Evolutionary conservation across 1,140 invertebrate species (phyloP).

Genomic region (Caenorhabditis remanei): DNA sequence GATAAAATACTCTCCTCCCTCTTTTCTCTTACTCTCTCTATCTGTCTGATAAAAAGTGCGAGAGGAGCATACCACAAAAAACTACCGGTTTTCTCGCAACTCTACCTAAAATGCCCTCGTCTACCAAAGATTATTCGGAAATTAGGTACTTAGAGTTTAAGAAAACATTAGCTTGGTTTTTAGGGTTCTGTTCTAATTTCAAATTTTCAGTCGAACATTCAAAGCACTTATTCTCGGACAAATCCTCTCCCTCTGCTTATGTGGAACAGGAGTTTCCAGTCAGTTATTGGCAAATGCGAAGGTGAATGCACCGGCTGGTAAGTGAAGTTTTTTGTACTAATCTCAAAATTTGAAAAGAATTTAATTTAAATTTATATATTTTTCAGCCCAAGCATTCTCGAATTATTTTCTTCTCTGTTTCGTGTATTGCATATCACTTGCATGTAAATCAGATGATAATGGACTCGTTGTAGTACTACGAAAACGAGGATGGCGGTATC

Average conservation of each 20-base stretch:
- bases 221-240: slow-evolving; percentile 70
- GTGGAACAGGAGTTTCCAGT: slow-evolving; percentile 72
- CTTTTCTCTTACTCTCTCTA: background rate
- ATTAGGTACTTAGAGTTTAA: background rate
- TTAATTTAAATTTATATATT: background rate
- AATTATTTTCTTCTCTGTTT: slow-evolving; percentile 76
- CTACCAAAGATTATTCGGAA: slow-evolving; percentile 50
- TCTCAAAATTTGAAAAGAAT: slow-evolving; percentile 1
- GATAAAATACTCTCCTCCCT: background rate
- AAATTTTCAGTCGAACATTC: slow-evolving; percentile 72
- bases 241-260: slow-evolving; percentile 74
- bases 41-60: slow-evolving; percentile 21
- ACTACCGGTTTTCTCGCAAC: background rate
- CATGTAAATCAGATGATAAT: slow-evolving; percentile 69
- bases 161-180: background rate
- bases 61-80: background rate
- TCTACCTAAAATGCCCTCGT: slow-evolving; percentile 38
- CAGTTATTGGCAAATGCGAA: slow-evolving; percentile 67
- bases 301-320: slow-evolving; percentile 74
- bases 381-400: slow-evolving; percentile 73
- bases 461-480: slow-evolving; percentile 80
- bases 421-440: slow-evolving; percentile 72
- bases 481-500: slow-evolving; percentile 79
- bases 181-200: background rate
- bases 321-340: slow-evolving; percentile 51